Evolutionary conservation across 2,888 invertebrate species (phyloP), one percentile per base, ranked within the genome.

Genomic region (Patella ulyssiponensis): DNA sequence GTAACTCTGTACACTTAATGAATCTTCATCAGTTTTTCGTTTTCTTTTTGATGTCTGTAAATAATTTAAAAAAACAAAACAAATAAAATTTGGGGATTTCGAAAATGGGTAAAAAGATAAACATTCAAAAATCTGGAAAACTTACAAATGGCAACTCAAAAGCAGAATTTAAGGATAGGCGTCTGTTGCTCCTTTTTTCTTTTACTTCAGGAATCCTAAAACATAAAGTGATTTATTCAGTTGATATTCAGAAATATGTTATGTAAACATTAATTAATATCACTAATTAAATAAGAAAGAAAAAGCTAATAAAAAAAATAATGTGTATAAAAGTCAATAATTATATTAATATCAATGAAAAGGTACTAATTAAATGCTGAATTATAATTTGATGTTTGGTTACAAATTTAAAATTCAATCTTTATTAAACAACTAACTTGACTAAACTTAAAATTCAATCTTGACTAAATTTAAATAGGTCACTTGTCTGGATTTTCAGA

Each of bases 1-100:
- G 78, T 85, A 83, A 79, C 86, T 87, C 80, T 84, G 85, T 76
- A 87, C 80, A 74, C 87, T 86, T n/a, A 85, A 70, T 14, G 75
- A 82, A 73, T 87, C 87, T 44, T 86, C 87, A 69, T 87, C 87
- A 69, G 80, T 75, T 53, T 79, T 64, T 73, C 84, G 84, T 75
- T 86, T 82, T 70, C 85, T 84, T 70, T 84, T 81, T 78, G 83
- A 85, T 71, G 82, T 82, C 85, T 85, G 81, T 72, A 84, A 82
- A 74, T n/a, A 33, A 79, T 74, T 56, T 71, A 7, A 71, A 1
- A 9, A 44, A 44, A 74, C 44, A 75, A 58, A 52, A 54, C 20
- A n/a, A 54, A 64, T 14, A n/a, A 15, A 23, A 53, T 75, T 56
- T 9, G 15, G 56, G 56, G n/a, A 56, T 56, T 17, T n/a, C 56